Evolutionary conservation across 2,888 invertebrate genomes (phyloP).

Genomic region (Aleiodes testaceus): DNA sequence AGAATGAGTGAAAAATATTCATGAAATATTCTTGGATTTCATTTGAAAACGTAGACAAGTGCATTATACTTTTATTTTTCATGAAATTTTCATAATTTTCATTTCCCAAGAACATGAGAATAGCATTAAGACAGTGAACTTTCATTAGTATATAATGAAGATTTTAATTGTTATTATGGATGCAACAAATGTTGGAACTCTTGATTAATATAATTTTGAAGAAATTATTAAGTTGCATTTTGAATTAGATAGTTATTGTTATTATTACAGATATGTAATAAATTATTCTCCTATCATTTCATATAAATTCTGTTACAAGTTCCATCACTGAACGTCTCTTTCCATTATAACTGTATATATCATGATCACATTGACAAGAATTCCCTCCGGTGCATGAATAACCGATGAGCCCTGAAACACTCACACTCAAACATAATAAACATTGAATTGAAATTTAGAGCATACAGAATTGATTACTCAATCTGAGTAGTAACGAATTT

Average conservation of each 20-base stretch:
- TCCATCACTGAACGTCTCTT: background rate
- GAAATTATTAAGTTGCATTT: slow-evolving; percentile 17
- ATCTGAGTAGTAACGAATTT: too few relatives aligned
- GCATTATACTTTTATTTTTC: background rate
- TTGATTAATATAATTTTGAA: background rate
- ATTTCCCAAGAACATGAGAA: background rate
- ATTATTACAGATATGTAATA: slow-evolving; percentile 18
- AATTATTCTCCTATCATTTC: slow-evolving; percentile 20
- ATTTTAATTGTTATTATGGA: slow-evolving; percentile 1
- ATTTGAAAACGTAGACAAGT: too few relatives aligned
- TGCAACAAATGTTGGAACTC: background rate
- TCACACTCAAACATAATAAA: slow-evolving; percentile 13
- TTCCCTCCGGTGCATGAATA: slow-evolving; percentile 17
- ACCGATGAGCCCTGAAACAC: slow-evolving; percentile 12
- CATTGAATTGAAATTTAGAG: background rate
- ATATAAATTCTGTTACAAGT: background rate
- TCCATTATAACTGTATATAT: background rate
- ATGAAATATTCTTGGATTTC: too few relatives aligned
- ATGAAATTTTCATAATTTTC: background rate
- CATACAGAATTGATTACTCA: too few relatives aligned
- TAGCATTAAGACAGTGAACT: slow-evolving; percentile 19
- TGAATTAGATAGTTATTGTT: background rate
- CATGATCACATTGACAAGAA: slow-evolving; percentile 4
- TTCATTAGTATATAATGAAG: slow-evolving; percentile 1
- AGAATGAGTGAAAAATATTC: too few relatives aligned